Evolutionary conservation across 1,140 invertebrate genomes (phyloP).

Genomic region (Drosophila pandora): DNA sequence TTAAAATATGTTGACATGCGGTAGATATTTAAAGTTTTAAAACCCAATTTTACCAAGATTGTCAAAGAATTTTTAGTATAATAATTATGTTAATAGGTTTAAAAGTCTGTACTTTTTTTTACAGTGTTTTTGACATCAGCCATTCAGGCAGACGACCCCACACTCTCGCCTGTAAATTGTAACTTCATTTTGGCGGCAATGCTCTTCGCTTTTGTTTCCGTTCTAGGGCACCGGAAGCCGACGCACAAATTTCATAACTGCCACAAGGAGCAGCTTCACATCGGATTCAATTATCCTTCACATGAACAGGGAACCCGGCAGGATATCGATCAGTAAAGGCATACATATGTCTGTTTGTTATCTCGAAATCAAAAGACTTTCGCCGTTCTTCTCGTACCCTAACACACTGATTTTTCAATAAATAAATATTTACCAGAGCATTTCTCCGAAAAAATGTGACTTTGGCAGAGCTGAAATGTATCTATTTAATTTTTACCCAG

Average conservation of each 20-base stretch:
- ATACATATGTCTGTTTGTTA: constrained; percentile 15
- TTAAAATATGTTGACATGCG: too few species aligned
- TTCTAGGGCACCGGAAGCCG: constrained; percentile 23
- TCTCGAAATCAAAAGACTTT: constrained; percentile 4
- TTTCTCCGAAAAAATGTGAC: background rate
- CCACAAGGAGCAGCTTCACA: constrained; percentile 43
- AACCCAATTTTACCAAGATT: too few species aligned
- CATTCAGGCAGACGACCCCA: constrained; percentile 8
- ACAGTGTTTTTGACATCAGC: background rate
- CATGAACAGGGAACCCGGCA: constrained; percentile 4
- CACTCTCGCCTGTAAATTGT: constrained; percentile 30
- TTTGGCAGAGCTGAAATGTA: background rate
- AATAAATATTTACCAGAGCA: background rate
- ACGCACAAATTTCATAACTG: constrained; percentile 44
- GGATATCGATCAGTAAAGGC: constrained; percentile 31
- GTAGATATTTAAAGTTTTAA: background rate
- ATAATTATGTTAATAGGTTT: background rate
- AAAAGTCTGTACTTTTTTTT: background rate
- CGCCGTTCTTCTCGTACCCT: background rate
- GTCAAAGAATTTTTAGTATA: background rate
- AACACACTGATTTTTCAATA: background rate
- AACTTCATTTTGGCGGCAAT: constrained; percentile 29
- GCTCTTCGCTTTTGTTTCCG: constrained; percentile 45
- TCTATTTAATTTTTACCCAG: background rate
- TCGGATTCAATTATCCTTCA: constrained; percentile 39